Evolutionary conservation across 2,113 vertebrate genomes (phyloP), one percentile per base, ranked within the genome.

Genomic region (Poicephalus meyeri): DNA sequence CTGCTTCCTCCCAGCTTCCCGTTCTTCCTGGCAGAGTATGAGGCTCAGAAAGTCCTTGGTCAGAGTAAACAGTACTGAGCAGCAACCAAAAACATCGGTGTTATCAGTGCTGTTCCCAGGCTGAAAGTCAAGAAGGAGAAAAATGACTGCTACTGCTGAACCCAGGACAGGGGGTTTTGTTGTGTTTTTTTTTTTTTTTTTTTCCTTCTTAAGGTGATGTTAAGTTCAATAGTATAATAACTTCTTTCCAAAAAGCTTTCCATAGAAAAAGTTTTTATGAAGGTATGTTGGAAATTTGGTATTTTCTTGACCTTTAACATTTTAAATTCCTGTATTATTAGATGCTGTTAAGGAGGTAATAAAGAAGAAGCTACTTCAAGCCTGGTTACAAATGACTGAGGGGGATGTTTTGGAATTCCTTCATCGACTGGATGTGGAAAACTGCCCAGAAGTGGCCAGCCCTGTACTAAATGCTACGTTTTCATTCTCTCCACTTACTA

Each of bases 361-460:
- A 44, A 97, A 98, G 91, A 98, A 98, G 80, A 98, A 98, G 68
- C 96, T 99, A 28, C 97, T 99, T 89, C 98, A 98, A 44, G 96
- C 99, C 50, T 99, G 99, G 99, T 95, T 99, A 60, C 96, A 39
- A 8, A 97, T 98, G 18, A 91, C 98, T 46, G 98, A 99, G 9
- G 99, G 98, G 13, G 97, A 98, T 74, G 53, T 99, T 71, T 97
- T 99, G 46, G 98, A 99, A 90, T 87, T 99, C 73, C 99, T 99
- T 70, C 99, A 99, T 97, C 98, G 98, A 29, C 97, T 99, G 80
- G 99, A 99, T 96, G 99, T 99, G 26, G 99, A 99, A 97, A 99
- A 99, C 91, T 99, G 98, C 44, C 96, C 98, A 29, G 98, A 99
- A 88, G 99, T 98, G 11, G 99, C 98, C 11, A 89, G 98, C 50